A percentile compares a stretch with the other conserved stretches of the same genome.
phyloP scores from a whole-genome alignment of 1,140 invertebrate species.

The Bombyx mandarina region DNA sequence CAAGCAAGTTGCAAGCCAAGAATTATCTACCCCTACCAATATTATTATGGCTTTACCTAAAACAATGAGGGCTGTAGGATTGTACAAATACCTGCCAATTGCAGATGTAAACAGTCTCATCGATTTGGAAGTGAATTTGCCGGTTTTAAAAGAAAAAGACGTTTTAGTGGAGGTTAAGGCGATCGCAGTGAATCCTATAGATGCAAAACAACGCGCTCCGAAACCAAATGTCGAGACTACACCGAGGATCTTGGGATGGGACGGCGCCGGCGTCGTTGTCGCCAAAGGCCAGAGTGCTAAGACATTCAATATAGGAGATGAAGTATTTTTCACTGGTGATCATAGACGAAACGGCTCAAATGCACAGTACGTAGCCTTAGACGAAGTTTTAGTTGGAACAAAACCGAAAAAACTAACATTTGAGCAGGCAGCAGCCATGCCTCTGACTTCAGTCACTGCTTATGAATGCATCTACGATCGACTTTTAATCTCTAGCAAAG shows the following conservation, averaged over 20 bases:
- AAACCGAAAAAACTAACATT: constrained; percentile 55
- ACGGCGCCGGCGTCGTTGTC: constrained; percentile 48
- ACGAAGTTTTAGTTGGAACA: constrained; percentile 39
- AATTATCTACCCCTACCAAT: constrained; percentile 11
- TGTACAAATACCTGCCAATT: constrained; percentile 59
- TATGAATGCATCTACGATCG: constrained; percentile 48
- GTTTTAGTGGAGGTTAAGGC: constrained; percentile 55
- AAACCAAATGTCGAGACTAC: constrained; percentile 33
- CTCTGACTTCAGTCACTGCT: constrained; percentile 44
- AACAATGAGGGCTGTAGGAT: constrained; percentile 50
- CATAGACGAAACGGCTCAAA: constrained; percentile 45
- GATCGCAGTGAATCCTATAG: constrained; percentile 51
- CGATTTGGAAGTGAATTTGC: constrained; percentile 44
- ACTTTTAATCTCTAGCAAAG: constrained; percentile 37
- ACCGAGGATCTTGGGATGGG: constrained; percentile 52
- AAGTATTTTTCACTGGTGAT: constrained; percentile 53
- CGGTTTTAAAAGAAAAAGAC: constrained; percentile 31
- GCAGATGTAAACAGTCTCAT: constrained; percentile 41
- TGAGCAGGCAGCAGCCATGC: constrained; percentile 57
- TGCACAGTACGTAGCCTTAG: constrained; percentile 47
- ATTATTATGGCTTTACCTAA: constrained; percentile 27
- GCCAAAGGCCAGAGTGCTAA: constrained; percentile 35
- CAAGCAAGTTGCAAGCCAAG: no score
- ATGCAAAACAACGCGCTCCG: constrained; percentile 47
- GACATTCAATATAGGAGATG: constrained; percentile 40